These are phyloP conservation scores for Rhinichthys osculus DNA, from an alignment of 2,797 vertebrate species.

Conservation along the genomic window DNA sequence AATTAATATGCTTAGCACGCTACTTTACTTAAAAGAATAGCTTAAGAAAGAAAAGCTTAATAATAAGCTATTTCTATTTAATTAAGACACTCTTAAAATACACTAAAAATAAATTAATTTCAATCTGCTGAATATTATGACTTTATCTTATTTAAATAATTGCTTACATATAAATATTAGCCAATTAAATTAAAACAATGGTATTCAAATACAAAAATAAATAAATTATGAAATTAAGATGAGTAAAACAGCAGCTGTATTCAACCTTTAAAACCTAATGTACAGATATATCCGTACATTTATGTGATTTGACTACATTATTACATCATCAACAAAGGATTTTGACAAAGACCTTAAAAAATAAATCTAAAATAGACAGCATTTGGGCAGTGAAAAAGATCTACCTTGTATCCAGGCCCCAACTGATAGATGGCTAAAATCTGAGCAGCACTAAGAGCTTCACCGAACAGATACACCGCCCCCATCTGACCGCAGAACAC, in stretches of 20 bases:
- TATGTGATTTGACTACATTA: background rate
- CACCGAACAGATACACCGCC: conserved; percentile 95
- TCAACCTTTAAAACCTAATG: background rate
- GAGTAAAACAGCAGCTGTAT: background rate
- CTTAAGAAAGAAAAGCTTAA: background rate
- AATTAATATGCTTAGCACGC: background rate
- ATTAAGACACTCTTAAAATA: background rate
- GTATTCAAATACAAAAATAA: background rate
- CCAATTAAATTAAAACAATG: background rate
- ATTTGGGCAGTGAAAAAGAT: conserved; percentile 9
- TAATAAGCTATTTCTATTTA: background rate
- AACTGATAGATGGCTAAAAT: conserved; percentile 97
- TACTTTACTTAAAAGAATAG: background rate
- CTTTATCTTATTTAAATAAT: background rate
- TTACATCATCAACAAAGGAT: background rate
- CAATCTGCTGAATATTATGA: background rate
- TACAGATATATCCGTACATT: background rate
- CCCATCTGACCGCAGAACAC: conserved; percentile 99
- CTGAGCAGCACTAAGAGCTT: conserved; percentile 95
- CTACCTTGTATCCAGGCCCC: conserved; percentile 96
- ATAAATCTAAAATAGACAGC: background rate
- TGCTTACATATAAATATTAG: background rate
- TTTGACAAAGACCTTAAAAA: background rate
- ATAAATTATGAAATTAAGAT: background rate
- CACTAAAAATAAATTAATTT: background rate